Base-by-base conservation (phyloP, 2,888 invertebrate species). In the Octodonta nipae region DNA sequence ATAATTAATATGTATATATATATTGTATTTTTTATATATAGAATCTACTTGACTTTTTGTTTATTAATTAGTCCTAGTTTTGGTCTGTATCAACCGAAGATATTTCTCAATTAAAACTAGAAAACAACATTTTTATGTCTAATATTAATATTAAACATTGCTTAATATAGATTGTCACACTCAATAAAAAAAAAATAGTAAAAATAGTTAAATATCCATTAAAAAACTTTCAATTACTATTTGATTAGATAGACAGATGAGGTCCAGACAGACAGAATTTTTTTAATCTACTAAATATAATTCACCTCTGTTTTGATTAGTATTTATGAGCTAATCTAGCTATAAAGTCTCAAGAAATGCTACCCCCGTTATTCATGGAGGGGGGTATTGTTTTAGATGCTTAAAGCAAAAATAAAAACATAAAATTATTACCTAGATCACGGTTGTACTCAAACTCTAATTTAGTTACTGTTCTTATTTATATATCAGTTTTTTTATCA, bases 151-250 rank as follows among this genome's bases (percentile, higher is more conserved):
- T 47, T 45, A 54, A 55, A 56, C 55, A 58, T 58, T 58, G 56
- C 57, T 57, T 56, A 55, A 53, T 51, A 50, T 51, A 57, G 58
- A 58, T 58, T 59, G 58, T 59, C 59, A 55, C 52, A 55, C 49
- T 47, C 43, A 51, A 49, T 33, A 42, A 41, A 43, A 46, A 42
- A 40, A 40, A 41, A 44, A 46, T 22, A 41, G 44, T 25, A 33
- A 35, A 32, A 33, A 36, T 27, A 25, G 16, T 16, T 31, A 16
- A 25, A 28, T 28, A 28, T 28, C 14, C 14, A 30, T 30, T 46
- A 43, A 34, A 41, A 39, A 42, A 41, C 38, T 40, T 42, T 49
- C 55, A 56, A 57, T 57, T 54, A 56, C 50, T 42, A 44, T 52
- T 29, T 49, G 56, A 58, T 58, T 57, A 58, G 57, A 58, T 56